These are phyloP conservation scores for Eptesicus fuscus DNA, from an alignment of 2,113 vertebrate species.

Conservation along the genomic window DNA sequence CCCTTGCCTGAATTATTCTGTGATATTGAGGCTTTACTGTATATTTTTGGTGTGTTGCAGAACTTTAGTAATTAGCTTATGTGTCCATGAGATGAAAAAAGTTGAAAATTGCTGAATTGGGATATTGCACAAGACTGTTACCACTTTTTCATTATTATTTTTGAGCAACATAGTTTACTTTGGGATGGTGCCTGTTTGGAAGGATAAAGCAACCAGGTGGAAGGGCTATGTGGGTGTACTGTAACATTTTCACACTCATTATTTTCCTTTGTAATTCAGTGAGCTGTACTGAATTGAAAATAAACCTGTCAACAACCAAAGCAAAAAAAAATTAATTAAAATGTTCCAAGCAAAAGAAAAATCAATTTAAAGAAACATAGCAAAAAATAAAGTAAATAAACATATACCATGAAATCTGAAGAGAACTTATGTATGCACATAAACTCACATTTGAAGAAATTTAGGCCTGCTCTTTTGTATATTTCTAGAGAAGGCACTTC, in stretches of 20 bases:
- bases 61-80: neutral
- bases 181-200: conserved; percentile 51
- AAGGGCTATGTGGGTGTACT: conserved; percentile 76
- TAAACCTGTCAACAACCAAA: conserved; percentile 85
- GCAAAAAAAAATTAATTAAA: conserved; percentile 59
- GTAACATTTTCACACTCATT: conserved; percentile 77
- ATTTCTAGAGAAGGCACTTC: neutral
- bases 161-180: conserved; percentile 36
- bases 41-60: neutral
- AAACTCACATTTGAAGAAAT: conserved; percentile 32
- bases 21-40: neutral
- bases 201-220: conserved; percentile 80
- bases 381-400: neutral
- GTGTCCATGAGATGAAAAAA: neutral
- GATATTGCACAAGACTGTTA: conserved; percentile 13
- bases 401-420: neutral
- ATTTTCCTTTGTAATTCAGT: conserved; percentile 87
- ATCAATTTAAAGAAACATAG: neutral
- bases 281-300: conserved; percentile 84
- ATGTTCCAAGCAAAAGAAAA: conserved; percentile 60
- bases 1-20: neutral
- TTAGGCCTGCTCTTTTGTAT: neutral
- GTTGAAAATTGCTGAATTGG: neutral
- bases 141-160: conserved; percentile 36
- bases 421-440: neutral